Evolutionary conservation across 1,140 invertebrate species (phyloP), one percentile per base, ranked within the genome.

Genomic region (Drosophila ficusphila): DNA sequence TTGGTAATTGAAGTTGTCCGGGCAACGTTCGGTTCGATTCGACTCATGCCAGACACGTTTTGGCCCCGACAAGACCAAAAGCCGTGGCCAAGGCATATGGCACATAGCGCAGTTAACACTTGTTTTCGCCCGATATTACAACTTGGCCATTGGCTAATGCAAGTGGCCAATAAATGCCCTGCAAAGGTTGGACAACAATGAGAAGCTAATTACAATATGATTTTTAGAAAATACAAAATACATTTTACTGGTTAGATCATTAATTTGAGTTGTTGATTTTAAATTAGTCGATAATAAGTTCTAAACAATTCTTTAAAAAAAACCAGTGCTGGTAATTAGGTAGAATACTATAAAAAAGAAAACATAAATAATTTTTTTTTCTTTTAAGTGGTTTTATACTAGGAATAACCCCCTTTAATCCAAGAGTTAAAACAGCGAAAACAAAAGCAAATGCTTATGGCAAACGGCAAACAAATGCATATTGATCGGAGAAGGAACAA

Each of bases 11-110:
- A 67, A 71, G 51, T 72, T 76, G 76, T 61, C 65, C 71, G 48
- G 74, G 38, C 73, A 54, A 72, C 36, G 31, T 12, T 12, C 54
- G 62, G 69, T 58, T 76, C 46, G 76, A 27, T 12, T 12, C 54
- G 62, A 73, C 62, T 76, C 46, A 81, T 81, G 81, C 82, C 61
- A 88, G 77, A 74, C 81, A 88, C 81, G 82, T 88, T 77, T 81
- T 42, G 44, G 58, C 64, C 71, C 61, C 65, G 58, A 33, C 75
- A 70, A 53, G 52, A 34, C 62, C 57, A 83, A 73, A 83, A 73
- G 61, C 36, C 65, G 49, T 52, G 46, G 27, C 64, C 61, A 39
- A 12, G 44, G 39, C 41, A 47, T 34, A 71, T 61, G 61, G 60
- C 21, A 64, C 56, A 60, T 60, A 38, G 41, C 46, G 34, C 60